phyloP scores from a whole-genome alignment of 2,797 vertebrate genomes.

The Merluccius polli region DNA sequence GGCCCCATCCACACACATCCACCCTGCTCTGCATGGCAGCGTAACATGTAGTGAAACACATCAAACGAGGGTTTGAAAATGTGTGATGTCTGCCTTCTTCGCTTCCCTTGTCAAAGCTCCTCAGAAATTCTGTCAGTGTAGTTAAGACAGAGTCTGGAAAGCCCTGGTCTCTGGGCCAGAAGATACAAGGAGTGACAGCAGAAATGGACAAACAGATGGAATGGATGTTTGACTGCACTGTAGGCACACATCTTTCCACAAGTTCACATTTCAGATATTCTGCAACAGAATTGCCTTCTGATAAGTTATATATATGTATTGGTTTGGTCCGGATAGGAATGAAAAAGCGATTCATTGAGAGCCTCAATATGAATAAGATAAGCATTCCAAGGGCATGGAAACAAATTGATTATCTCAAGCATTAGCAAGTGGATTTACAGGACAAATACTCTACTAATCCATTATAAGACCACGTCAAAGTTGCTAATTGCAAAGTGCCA shows the following conservation, averaged over 20 bases:
- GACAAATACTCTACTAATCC: constrained; percentile 5
- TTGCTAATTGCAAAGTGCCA: constrained; percentile 1
- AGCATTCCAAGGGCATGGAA: not conserved
- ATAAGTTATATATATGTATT: not conserved
- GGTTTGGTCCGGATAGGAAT: not conserved
- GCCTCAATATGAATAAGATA: not conserved
- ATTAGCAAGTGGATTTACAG: not conserved
- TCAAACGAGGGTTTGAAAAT: constrained; percentile 42
- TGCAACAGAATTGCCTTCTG: not conserved
- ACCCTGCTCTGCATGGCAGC: constrained; percentile 23
- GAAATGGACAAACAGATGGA: no score
- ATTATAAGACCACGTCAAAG: not conserved
- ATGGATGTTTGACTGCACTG: not conserved
- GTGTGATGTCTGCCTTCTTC: constrained; percentile 47
- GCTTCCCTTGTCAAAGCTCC: constrained; percentile 36
- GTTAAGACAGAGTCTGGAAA: not conserved
- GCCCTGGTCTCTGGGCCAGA: not conserved
- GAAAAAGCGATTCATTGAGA: not conserved
- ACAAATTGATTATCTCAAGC: not conserved
- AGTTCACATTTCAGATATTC: no score
- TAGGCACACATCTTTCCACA: not conserved
- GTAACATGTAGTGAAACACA: constrained; percentile 61
- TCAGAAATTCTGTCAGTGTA: constrained; percentile 47
- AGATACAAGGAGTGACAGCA: not conserved
- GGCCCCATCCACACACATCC: not conserved